A percentile compares a stretch with the other conserved stretches of the same genome.
phyloP scores from a whole-genome alignment of 2,888 invertebrate species.

The Penaeus monodon region DNA sequence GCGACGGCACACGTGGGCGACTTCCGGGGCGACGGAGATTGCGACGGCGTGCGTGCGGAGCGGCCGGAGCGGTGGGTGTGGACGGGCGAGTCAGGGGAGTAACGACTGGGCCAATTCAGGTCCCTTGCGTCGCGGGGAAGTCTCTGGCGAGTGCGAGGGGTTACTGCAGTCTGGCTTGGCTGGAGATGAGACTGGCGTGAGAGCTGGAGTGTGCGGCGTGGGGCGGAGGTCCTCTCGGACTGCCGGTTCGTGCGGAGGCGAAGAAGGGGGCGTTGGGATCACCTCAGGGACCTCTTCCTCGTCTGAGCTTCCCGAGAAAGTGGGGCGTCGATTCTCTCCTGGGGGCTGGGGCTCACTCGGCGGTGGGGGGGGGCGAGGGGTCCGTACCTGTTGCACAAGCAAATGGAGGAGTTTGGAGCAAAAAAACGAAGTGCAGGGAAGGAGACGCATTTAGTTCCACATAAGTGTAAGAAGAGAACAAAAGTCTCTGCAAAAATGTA shows the following conservation, averaged over 20 bases:
- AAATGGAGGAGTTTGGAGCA: neutral
- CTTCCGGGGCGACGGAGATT: constrained; percentile 3
- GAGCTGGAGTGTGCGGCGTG: neutral
- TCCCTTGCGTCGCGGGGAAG: too few species aligned
- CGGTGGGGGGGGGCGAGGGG: constrained; percentile 16
- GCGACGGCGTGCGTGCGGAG: neutral
- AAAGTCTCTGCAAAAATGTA: neutral
- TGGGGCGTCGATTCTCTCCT: neutral
- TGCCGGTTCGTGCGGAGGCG: neutral
- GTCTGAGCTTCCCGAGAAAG: neutral
- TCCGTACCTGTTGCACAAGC: neutral
- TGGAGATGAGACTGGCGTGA: constrained; percentile 6
- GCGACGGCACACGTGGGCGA: neutral
- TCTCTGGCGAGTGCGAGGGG: neutral
- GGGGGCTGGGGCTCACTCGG: neutral
- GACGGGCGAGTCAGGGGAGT: constrained; percentile 3
- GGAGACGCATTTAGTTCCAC: neutral
- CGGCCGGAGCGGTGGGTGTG: neutral
- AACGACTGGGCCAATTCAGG: too few species aligned
- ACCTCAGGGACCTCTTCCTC: neutral
- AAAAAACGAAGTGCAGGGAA: too few species aligned
- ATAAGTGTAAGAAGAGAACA: neutral
- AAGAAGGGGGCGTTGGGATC: neutral
- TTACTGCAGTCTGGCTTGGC: neutral
- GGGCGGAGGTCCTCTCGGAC: neutral